phyloP scores from a whole-genome alignment of 1,140 invertebrate genomes.

The Leptinotarsa texana region DNA sequence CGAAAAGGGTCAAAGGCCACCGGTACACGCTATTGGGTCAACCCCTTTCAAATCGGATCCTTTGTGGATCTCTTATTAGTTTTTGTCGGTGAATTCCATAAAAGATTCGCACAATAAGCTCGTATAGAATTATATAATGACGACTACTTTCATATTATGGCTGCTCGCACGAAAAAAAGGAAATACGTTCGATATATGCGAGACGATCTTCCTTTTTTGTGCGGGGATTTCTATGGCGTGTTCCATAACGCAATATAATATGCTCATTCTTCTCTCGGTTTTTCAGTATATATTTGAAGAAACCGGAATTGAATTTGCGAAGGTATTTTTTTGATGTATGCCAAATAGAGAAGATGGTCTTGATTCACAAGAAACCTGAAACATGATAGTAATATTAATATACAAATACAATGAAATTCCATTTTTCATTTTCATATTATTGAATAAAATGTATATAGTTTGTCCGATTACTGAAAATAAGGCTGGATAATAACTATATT shows the following conservation, averaged over 20 bases:
- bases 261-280: neutral
- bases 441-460: no score
- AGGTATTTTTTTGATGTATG: no score
- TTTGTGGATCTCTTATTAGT: conserved; percentile 28
- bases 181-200: neutral
- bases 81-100: conserved; percentile 22
- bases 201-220: conserved; percentile 6
- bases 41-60: conserved; percentile 26
- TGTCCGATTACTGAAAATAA: no score
- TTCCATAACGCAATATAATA: neutral
- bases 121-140: conserved; percentile 14
- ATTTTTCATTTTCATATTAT: no score
- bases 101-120: conserved; percentile 26
- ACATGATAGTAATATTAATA: no score
- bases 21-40: conserved; percentile 20
- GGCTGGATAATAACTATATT: no score
- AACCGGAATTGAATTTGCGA: no score
- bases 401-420: no score
- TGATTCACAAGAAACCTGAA: no score
- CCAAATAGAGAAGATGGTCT: no score
- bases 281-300: no score
- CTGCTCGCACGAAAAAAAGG: neutral
- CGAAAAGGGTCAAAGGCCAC: conserved; percentile 19
- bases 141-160: conserved; percentile 2
- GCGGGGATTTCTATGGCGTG: neutral